Evolutionary conservation across 2,888 invertebrate species (phyloP).

Genomic region (Caenorhabditis sp.): DNA sequence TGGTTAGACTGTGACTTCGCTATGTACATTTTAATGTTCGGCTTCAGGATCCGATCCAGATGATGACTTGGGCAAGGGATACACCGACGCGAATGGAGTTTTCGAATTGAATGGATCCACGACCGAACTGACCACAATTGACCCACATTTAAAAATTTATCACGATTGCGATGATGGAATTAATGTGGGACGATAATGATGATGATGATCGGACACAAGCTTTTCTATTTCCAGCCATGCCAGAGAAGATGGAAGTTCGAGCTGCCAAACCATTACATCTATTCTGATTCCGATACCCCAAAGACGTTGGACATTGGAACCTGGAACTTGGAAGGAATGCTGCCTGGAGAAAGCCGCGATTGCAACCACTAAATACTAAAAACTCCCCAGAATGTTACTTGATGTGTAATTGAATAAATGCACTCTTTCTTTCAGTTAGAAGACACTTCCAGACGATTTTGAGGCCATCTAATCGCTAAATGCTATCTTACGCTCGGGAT

Average conservation of each 20-base stretch:
- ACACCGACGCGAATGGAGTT: slow-evolving; percentile 71
- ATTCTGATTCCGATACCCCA: slow-evolving; percentile 9
- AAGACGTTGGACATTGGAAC: slow-evolving; percentile 76
- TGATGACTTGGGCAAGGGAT: slow-evolving; percentile 72
- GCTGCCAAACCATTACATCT: slow-evolving; percentile 78
- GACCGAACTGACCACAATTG: slow-evolving; percentile 77
- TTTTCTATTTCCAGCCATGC: slow-evolving; percentile 72
- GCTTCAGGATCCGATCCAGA: slow-evolving; percentile 74
- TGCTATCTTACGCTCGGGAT: slow-evolving; percentile 10
- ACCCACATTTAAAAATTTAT: slow-evolving; percentile 77
- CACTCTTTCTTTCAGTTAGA: background rate
- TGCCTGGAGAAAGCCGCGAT: slow-evolving; percentile 77
- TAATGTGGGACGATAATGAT: slow-evolving; percentile 57
- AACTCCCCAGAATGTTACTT: background rate
- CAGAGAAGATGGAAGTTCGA: slow-evolving; percentile 79
- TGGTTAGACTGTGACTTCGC: slow-evolving; percentile 50
- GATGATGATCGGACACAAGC: background rate
- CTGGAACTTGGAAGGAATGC: slow-evolving; percentile 77
- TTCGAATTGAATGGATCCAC: slow-evolving; percentile 73
- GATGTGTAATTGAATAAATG: background rate
- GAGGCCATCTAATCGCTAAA: slow-evolving; percentile 37
- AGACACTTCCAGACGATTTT: slow-evolving; percentile 38
- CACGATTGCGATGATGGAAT: slow-evolving; percentile 79
- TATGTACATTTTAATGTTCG: background rate
- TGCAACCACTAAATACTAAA: slow-evolving; percentile 74